These are phyloP conservation scores for Caenorhabditis becei DNA, from an alignment of 2,888 invertebrate species.

Conservation along the genomic window DNA sequence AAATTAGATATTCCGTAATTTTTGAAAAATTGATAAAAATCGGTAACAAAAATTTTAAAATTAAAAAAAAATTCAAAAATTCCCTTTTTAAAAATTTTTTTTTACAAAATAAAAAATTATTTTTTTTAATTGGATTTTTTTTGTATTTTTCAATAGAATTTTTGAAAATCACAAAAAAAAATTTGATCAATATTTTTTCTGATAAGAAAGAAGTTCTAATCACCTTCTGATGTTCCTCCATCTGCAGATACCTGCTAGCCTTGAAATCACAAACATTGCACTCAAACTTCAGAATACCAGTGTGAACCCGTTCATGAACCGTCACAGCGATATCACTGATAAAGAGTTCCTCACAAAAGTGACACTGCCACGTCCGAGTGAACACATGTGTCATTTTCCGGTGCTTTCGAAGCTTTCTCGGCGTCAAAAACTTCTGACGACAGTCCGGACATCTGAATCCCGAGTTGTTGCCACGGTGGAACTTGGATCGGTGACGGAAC, in stretches of 20 bases:
- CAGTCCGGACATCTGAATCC: constrained; percentile 81
- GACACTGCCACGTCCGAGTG: constrained; percentile 80
- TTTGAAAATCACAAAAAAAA: too few species aligned
- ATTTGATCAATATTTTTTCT: too few species aligned
- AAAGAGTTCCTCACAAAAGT: constrained; percentile 82
- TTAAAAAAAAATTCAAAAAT: constrained; percentile 8
- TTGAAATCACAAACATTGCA: constrained; percentile 76
- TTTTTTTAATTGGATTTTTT: too few species aligned
- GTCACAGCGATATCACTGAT: constrained; percentile 77
- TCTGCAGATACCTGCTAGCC: constrained; percentile 76
- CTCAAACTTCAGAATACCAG: constrained; percentile 82
- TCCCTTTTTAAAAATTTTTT: not conserved
- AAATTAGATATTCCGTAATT: too few species aligned
- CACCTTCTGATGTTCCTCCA: constrained; percentile 79
- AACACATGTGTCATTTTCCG: constrained; percentile 82
- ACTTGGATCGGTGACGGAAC: constrained; percentile 69
- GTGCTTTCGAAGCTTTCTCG: constrained; percentile 81
- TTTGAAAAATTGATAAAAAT: too few species aligned
- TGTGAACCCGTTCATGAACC: constrained; percentile 81
- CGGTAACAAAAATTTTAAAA: constrained; percentile 18
- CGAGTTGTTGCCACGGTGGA: constrained; percentile 76
- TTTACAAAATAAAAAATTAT: too few species aligned
- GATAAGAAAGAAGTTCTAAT: not conserved
- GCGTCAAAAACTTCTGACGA: constrained; percentile 81
- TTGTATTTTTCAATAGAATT: too few species aligned